Evolutionary conservation across 2,113 vertebrate genomes (phyloP), one percentile per base, ranked within the genome.

Genomic region (Gavia stellata): DNA sequence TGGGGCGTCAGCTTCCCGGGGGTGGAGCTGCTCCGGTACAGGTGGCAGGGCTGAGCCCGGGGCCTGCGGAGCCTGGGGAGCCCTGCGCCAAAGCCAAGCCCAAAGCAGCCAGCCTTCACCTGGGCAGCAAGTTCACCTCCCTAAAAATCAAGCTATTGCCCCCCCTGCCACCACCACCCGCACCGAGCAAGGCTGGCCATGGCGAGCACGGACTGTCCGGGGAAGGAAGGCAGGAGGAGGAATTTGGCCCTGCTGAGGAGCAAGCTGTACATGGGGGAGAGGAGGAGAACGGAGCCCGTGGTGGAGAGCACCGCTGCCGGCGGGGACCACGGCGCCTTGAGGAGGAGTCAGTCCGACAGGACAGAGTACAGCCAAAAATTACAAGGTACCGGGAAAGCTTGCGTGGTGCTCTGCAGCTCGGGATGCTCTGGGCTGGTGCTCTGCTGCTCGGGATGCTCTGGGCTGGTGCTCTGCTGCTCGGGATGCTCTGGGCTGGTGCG

Each of bases 281-380:
- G 99, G 94, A 99, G 99, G 89, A 99, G 97, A 95, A 99, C 99
- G 0, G 99, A 99, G 97, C 99, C 99, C 8, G 98, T 99, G 86
- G 96, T 98, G 56, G 98, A 98, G 26, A 98, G 97, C 81, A 94
- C 94, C 50, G 63, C 31, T 14, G 42, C 88, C 10, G 53, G 92
- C 26, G 99, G 96, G 94, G 98, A 98, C 81, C 98, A 98, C 72
- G 98, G 98, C 74, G 97, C 97, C 47, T 77, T 99, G 98, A 98
- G 99, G 96, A 99, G 99, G 96, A 99, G 98, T 93, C 99, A 99
- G 96, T 99, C 99, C 3, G 99, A 99, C 97, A 99, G 99, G 98
- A 99, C 98, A 17, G 99, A 99, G 95, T 99, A 99, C 98, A 98
- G 97, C 98, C 98, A 98, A 77, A 99, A 99, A 95, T 96, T 99